A percentile compares a stretch with the other conserved stretches of the same genome.
Evolutionary conservation across 37 sponge, comb jelly and placozoan genomes (phyloP).

Genomic region (Crambe crambe): DNA sequence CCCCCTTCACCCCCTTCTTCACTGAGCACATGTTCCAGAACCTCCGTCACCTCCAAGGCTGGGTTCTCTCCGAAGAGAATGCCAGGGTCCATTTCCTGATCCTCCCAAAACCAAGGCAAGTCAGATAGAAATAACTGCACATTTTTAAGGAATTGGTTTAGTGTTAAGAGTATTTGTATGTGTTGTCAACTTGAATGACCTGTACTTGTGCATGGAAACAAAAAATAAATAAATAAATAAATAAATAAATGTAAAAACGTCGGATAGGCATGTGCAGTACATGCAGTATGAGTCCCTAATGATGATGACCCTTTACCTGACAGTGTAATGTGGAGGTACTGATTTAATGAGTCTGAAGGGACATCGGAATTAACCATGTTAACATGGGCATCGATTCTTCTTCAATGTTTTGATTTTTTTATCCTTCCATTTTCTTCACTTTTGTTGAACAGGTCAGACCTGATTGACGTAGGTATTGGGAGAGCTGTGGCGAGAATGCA

Average conservation of each 20-base stretch:
- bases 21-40: conserved; percentile 96
- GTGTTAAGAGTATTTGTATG: too few species aligned
- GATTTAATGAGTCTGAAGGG: not conserved
- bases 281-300: not conserved
- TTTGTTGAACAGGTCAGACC: conserved; percentile 49
- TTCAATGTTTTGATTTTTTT: too few species aligned
- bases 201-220: too few species aligned
- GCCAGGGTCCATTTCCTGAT: conserved; percentile 89
- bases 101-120: conserved; percentile 76
- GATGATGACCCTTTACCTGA: not conserved
- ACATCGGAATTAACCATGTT: too few species aligned
- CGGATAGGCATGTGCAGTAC: too few species aligned
- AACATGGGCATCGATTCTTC: too few species aligned
- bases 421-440: too few species aligned
- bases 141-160: not conserved
- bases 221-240: too few species aligned
- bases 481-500: conserved; percentile 85
- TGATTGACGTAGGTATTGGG: conserved; percentile 84
- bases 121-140: not conserved
- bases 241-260: too few species aligned
- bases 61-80: conserved; percentile 44
- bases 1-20: conserved; percentile 98
- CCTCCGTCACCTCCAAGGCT: conserved; percentile 54
- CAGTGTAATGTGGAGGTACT: not conserved
- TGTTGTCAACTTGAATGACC: too few species aligned